Base-by-base conservation (phyloP, 1,140 invertebrate genomes). In the Temnothorax curvispinosus region DNA sequence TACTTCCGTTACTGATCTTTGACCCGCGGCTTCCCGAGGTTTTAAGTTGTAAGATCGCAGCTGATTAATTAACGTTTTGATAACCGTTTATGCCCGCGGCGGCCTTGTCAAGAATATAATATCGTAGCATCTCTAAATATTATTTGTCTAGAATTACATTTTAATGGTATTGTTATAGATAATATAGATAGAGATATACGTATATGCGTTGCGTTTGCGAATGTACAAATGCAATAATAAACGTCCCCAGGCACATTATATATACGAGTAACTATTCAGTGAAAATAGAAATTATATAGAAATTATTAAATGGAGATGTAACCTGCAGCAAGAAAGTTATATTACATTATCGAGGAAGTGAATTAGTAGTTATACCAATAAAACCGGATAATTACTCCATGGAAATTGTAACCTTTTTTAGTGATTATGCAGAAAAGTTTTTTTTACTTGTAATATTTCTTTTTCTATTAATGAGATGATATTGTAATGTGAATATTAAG, bases 1-100 rank as follows among this genome's bases (percentile, higher is more conserved):
- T 50, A 75, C 69, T 90, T 81, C 69, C 54, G 21, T 90, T 85
- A 38, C 75, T 67, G 75, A 62, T 60, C 47, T 60, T 58, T 8
- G 32, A 56, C 21, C 27, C 38, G 44, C n/a, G 9, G 32, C 41
- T 50, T 75, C 13, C 88, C 72, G 77, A 64, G 47, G 38, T 50
- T 86, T 87, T 89, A 41, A 41, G 38, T 84, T 56, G 5, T 54
- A 11, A 9, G 32, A 1, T 27, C 27, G 27, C 27, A 35, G 50
- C 27, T 32, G 27, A 35, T 54, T 54, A 52, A 74, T 54, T 54
- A 35, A 35, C 3, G 3, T 44, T 69, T 47, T 15, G 11, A 69
- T 44, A 8, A 69, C 9, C 38, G 38, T 47, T 69, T 69, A n/a
- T 41, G 38, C 38, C 38, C 3, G 38, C 38, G 38, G 38, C 38